A percentile compares a stretch with the other conserved stretches of the same genome.
phyloP scores from a whole-genome alignment of 2,888 invertebrate species.

The Tenthredo notha region DNA sequence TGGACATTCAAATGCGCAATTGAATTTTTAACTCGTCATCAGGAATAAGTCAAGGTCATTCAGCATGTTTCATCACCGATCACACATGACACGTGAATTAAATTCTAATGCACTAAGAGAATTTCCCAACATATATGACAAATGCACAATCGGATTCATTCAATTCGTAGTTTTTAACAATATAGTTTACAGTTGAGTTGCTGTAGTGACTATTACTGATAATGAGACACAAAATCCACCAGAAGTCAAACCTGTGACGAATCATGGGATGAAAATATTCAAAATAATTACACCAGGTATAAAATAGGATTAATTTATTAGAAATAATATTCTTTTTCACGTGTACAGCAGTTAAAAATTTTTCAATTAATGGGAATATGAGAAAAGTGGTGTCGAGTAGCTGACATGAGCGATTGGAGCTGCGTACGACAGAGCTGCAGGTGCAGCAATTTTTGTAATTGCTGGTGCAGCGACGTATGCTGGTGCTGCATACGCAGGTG shows the following conservation, averaged over 20 bases:
- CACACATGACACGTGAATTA: constrained; percentile 22
- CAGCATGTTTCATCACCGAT: background rate
- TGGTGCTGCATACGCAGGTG: constrained; percentile 79
- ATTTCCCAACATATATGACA: background rate
- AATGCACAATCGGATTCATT: background rate
- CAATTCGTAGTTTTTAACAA: background rate
- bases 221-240: too few species aligned
- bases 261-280: background rate
- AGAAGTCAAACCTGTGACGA: too few species aligned
- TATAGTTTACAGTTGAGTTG: too few species aligned
- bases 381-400: constrained; percentile 64
- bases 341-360: background rate
- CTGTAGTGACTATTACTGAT: too few species aligned
- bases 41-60: constrained; percentile 40
- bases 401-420: constrained; percentile 61
- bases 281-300: background rate
- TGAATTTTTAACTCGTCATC: background rate
- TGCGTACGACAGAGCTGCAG: constrained; percentile 58
- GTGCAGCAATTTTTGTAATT: constrained; percentile 73
- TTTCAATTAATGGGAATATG: constrained; percentile 60
- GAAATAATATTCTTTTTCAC: background rate
- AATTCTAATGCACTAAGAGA: background rate
- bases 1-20: constrained; percentile 18
- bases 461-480: constrained; percentile 79
- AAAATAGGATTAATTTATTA: constrained; percentile 13